Evolutionary conservation across 2,113 vertebrate species (phyloP).

Genomic region (Cranoglanis bouderius): DNA sequence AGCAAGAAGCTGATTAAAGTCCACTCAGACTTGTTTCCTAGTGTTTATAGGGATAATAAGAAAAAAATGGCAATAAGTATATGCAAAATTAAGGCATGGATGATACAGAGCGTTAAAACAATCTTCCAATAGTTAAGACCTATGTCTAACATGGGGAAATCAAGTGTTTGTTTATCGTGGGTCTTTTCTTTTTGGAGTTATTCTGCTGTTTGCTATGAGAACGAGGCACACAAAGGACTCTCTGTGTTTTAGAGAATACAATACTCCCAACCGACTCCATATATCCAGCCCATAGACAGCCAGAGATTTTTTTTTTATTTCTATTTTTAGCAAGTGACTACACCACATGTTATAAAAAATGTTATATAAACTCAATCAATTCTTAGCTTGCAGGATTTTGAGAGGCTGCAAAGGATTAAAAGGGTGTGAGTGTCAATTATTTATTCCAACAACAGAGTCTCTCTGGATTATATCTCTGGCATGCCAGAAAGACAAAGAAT

Average conservation of each 20-base stretch:
- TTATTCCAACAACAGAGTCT: slow-evolving; percentile 42
- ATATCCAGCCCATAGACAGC: not conserved
- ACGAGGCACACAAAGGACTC: not conserved
- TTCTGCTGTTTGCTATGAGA: not conserved
- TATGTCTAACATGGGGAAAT: not conserved
- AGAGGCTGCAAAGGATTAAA: slow-evolving; percentile 10
- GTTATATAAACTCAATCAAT: not conserved
- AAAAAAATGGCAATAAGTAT: not conserved
- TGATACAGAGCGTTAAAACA: not conserved
- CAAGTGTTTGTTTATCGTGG: not conserved
- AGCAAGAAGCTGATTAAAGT: not conserved
- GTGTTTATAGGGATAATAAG: not conserved
- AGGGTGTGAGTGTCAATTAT: not conserved
- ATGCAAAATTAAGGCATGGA: not conserved
- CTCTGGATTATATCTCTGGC: slow-evolving; percentile 46
- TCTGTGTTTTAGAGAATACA: slow-evolving; percentile 7
- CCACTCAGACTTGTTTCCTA: not conserved
- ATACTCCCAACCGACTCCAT: not conserved
- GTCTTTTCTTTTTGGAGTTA: not conserved
- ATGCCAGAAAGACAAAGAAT: slow-evolving; percentile 52
- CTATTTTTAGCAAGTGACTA: slow-evolving; percentile 6
- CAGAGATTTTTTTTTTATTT: not conserved
- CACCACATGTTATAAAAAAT: not conserved
- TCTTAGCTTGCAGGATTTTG: not conserved
- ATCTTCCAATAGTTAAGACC: too few species aligned